phyloP scores from a whole-genome alignment of 2,113 vertebrate species.

The Toxotes chatareus region DNA sequence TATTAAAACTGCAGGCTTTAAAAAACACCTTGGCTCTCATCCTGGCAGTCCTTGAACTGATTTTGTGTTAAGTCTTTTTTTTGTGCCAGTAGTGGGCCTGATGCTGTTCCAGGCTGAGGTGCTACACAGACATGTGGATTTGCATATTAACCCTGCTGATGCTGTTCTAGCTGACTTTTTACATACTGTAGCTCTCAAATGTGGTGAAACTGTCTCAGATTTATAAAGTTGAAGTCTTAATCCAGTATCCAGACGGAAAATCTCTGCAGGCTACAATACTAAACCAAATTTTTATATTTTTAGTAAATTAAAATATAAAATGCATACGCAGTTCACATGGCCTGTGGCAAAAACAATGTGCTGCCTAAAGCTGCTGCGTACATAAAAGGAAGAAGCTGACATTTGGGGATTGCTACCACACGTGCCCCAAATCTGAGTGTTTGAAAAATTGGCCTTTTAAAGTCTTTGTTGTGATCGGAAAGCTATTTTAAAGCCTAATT shows the following conservation, averaged over 20 bases:
- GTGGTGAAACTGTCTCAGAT: neutral
- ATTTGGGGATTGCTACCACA: too few relatives aligned
- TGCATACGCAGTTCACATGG: slow-evolving; percentile 2
- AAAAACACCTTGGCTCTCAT: neutral
- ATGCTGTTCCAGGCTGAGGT: slow-evolving; percentile 7
- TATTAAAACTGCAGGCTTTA: neutral
- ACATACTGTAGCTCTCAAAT: neutral
- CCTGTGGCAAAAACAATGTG: slow-evolving; percentile 21
- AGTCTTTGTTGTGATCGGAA: slow-evolving; percentile 38
- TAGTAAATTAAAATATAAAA: slow-evolving; percentile 8
- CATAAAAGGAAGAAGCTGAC: too few relatives aligned
- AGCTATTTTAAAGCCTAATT: slow-evolving; percentile 24
- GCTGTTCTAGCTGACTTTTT: neutral
- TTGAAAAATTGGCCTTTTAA: slow-evolving; percentile 26
- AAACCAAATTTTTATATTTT: neutral
- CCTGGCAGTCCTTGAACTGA: neutral
- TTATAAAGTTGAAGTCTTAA: neutral
- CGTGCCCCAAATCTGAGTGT: slow-evolving; percentile 10
- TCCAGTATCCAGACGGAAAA: neutral
- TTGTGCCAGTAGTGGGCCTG: slow-evolving; percentile 3
- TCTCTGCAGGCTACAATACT: neutral
- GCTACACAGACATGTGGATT: slow-evolving; percentile 8
- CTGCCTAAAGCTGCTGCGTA: slow-evolving; percentile 12
- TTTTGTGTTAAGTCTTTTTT: neutral
- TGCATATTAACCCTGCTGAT: slow-evolving; percentile 27